A percentile compares a stretch with the other conserved stretches of the same genome.
These are phyloP conservation scores for Aromia moschata DNA, from an alignment of 2,888 invertebrate species.

Conservation along the genomic window DNA sequence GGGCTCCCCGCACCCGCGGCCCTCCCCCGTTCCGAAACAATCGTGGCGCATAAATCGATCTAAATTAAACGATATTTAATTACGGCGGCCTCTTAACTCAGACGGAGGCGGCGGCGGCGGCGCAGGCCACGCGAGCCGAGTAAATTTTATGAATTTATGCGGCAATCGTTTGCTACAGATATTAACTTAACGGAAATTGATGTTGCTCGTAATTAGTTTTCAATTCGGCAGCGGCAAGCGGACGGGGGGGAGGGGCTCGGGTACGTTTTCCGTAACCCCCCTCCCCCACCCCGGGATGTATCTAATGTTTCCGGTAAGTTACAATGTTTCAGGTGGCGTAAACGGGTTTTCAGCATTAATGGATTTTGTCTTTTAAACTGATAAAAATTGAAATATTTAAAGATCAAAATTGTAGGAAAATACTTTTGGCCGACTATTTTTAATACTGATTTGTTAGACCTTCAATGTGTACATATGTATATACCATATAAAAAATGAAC, in stretches of 20 bases:
- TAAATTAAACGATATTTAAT: slow-evolving; percentile 58
- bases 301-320: too few relatives aligned
- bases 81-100: slow-evolving; percentile 46
- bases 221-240: slow-evolving; percentile 29
- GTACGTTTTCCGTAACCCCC: not conserved
- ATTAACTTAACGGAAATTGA: slow-evolving; percentile 44
- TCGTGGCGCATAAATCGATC: slow-evolving; percentile 57
- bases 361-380: too few relatives aligned
- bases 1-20: slow-evolving; percentile 40
- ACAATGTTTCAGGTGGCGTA: too few relatives aligned
- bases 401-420: too few relatives aligned
- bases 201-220: slow-evolving; percentile 44
- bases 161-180: slow-evolving; percentile 44
- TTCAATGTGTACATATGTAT: too few relatives aligned
- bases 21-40: slow-evolving; percentile 49
- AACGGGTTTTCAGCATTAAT: too few relatives aligned
- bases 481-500: too few relatives aligned
- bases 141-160: slow-evolving; percentile 54
- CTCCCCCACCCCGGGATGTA: too few relatives aligned
- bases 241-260: not conserved
- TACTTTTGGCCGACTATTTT: too few relatives aligned
- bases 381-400: too few relatives aligned
- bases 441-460: too few relatives aligned
- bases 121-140: slow-evolving; percentile 48
- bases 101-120: slow-evolving; percentile 38